Evolutionary conservation across 2,113 vertebrate species (phyloP).

Genomic region (Anser brachyrhynchus): DNA sequence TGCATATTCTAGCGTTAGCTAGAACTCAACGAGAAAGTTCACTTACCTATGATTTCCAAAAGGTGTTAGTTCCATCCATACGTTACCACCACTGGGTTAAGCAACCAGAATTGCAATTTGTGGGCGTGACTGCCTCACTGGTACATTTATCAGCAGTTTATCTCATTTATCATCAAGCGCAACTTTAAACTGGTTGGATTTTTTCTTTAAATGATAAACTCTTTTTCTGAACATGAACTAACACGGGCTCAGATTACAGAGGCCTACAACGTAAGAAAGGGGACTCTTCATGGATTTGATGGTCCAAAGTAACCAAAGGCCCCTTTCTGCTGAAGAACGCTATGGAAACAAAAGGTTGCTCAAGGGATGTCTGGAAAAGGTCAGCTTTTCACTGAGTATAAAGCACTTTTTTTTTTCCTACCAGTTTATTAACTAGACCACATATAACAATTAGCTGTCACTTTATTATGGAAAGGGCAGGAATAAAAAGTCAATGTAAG

Average conservation of each 20-base stretch:
- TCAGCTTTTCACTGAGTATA: background rate
- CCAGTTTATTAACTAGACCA: background rate
- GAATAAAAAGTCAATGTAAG: background rate
- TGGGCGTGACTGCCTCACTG: background rate
- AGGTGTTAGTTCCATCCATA: background rate
- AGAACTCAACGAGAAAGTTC: background rate
- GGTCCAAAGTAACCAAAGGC: background rate
- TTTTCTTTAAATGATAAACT: background rate
- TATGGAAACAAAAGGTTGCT: background rate
- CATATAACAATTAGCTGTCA: background rate
- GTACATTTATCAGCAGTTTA: background rate
- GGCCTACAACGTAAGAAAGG: background rate
- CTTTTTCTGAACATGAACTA: background rate
- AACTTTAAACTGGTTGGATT: background rate
- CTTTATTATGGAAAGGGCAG: background rate
- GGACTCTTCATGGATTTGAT: background rate
- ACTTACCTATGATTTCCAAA: background rate
- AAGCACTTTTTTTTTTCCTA: background rate
- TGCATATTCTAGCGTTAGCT: background rate
- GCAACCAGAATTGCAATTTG: background rate
- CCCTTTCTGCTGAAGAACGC: background rate
- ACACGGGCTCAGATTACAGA: background rate
- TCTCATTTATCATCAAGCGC: background rate
- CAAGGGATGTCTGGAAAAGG: conserved; percentile 8
- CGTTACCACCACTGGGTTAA: background rate